Percentiles rank a stretch among this genome's conserved stretches.
Conservation (phyloP, 2,888 invertebrate genomes). For the Spialia ferax region DNA sequence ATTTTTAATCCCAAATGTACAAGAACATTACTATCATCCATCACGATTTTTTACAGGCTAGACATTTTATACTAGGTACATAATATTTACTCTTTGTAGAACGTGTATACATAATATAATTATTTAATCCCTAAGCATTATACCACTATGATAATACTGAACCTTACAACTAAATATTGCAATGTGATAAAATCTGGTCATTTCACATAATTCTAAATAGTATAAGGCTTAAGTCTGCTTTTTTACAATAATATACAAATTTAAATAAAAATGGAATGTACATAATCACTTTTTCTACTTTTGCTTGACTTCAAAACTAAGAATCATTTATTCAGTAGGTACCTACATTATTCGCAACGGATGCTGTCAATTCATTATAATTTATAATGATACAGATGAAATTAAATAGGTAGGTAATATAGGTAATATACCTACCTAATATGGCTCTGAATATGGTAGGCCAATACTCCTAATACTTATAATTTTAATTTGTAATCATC, state of each 20-base stretch:
- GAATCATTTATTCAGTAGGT: background rate
- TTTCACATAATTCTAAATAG: conserved; percentile 68
- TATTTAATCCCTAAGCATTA: conserved; percentile 74
- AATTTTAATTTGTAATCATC: background rate
- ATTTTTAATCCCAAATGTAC: conserved; percentile 2
- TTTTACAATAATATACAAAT: conserved; percentile 78
- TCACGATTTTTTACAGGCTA: background rate
- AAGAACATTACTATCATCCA: background rate
- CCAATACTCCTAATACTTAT: no score
- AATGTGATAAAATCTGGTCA: conserved; percentile 85
- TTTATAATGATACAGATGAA: background rate
- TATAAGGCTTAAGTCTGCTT: conserved; percentile 58
- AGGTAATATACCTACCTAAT: no score
- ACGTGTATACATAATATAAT: conserved; percentile 76
- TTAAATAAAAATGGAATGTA: conserved; percentile 68
- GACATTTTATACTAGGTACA: conserved; percentile 41
- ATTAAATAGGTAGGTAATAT: no score
- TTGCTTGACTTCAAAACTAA: background rate
- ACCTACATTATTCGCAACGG: background rate
- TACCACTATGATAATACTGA: conserved; percentile 84
- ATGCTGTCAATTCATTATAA: background rate
- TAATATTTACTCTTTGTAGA: conserved; percentile 72
- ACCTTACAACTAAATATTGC: conserved; percentile 83
- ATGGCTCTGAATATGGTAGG: no score
- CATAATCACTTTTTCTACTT: conserved; percentile 31